Base-by-base conservation (phyloP, 2,797 vertebrate genomes). In the Hirundo rustica region DNA sequence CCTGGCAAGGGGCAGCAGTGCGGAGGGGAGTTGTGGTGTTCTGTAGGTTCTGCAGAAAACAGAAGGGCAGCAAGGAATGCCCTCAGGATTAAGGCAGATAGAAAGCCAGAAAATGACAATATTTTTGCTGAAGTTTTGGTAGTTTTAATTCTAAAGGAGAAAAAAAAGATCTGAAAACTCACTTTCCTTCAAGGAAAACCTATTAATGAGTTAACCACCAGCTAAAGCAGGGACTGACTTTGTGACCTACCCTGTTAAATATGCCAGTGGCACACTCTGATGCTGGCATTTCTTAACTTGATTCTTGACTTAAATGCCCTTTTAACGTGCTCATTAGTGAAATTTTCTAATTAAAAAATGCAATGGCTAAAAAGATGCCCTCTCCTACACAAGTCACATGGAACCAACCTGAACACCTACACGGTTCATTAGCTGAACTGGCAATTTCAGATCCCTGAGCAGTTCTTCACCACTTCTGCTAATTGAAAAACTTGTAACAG, bases 271-370 rank as follows among this genome's bases (percentile, higher is more conserved):
- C 83, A 76, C 67, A 73, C 67, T 57, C 70, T 45, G 54, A 86
- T 76, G 60, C 70, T 96, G 88, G 58, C 70, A 96, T 94, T 96
- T 90, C 64, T 70, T 88, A 84, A 76, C 95, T 90, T 73, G 71
- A 81, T 92, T 93, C 88, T 93, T 95, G 92, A 94, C 87, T 95
- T 91, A 92, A 95, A 95, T 89, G 89, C 83, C 92, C 93, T 93
- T 95, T 94, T 93, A 94, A 95, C 26, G 0, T 76, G 54, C 88
- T 95, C 92, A 95, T 96, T 95, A 95, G 85, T 66, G 88, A 92
- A 90, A 93, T 85, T 85, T 94, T 90, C 83, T 93, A 96, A 94
- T 96, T 94, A 95, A 92, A 95, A 95, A 90, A 81, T 58, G 82
- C 65, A 94, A 17, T 7, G 40, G 64, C 62, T 83, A 88, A 90